Evolutionary conservation across 2,797 vertebrate species (phyloP), one percentile per base, ranked within the genome.

Genomic region (Myotis myotis): DNA sequence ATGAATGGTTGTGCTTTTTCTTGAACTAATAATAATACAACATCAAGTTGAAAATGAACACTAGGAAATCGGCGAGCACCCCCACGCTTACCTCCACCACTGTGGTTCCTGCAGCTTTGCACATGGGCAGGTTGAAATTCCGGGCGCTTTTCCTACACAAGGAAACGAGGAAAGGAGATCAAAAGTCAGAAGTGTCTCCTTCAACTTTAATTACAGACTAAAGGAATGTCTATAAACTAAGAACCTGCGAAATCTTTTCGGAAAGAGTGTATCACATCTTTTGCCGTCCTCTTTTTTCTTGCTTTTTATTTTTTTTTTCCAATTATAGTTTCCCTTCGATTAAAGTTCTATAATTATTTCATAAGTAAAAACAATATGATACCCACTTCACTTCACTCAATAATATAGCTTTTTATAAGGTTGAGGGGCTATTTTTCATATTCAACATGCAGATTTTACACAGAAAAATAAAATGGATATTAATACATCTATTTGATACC

Each of bases 121-220:
- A 99, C 99, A 99, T 99, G 0, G 99, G 99, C 91, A 99, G 98
- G 97, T 99, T 99, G 98, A 99, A 99, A 97, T 99, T 99, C 96
- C 99, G 99, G 60, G 99, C 99, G 1, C 99, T 99, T 98, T 99
- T 99, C 96, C 99, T 99, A 64, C 20, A 82, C 10, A 92, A 75
- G 53, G 25, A 53, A 68, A 23, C 25, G 23, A 19, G 5, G 4
- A 83, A 47, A 91, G 8, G 90, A 82, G 7, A 92, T 41, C 38
- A 92, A 93, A 81, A 89, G 47, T 91, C 74, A 95, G 71, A 57
- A 89, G 2, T 4, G 8, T 62, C 20, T 88, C 55, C 86, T 72
- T 80, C 9, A 55, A 64, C 12, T 89, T 87, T 38, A 84, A 86
- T 19, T 38, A 57, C 2, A 86, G 9, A 72, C 81, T 66, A 60